Percentiles rank a stretch among this genome's conserved stretches.
These are phyloP conservation scores for Chelon auratus DNA, from an alignment of 2,797 vertebrate genomes.

Conservation along the genomic window DNA sequence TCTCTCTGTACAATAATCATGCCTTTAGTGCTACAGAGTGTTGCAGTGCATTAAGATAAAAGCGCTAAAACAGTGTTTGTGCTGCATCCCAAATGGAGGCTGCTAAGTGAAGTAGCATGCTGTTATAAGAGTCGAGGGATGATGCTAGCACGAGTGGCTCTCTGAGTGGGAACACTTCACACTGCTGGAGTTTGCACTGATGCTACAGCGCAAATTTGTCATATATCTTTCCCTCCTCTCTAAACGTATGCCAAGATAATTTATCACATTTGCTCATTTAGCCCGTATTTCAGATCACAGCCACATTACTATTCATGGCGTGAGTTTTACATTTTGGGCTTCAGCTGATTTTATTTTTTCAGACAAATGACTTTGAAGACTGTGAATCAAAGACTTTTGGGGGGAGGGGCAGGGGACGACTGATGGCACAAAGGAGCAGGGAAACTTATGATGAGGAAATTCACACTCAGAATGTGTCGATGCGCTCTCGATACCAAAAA, in stretches of 20 bases:
- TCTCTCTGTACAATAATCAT: slow-evolving; percentile 69
- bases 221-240: slow-evolving; percentile 41
- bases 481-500: slow-evolving; percentile 48
- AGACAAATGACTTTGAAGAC: slow-evolving; percentile 62
- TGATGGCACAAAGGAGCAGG: slow-evolving; percentile 38
- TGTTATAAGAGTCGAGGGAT: slow-evolving; percentile 76
- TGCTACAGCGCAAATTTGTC: slow-evolving; percentile 67
- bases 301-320: slow-evolving; percentile 52
- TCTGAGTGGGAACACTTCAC: slow-evolving; percentile 80
- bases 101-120: slow-evolving; percentile 79
- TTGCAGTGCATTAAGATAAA: slow-evolving; percentile 81
- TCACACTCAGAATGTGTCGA: slow-evolving; percentile 61
- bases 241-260: slow-evolving; percentile 54
- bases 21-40: slow-evolving; percentile 67
- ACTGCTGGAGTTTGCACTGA: slow-evolving; percentile 67
- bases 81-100: slow-evolving; percentile 78
- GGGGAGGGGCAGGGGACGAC: not conserved
- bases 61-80: slow-evolving; percentile 80
- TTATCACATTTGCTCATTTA: slow-evolving; percentile 70
- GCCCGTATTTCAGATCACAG: slow-evolving; percentile 39
- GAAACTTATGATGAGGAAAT: slow-evolving; percentile 59
- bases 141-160: slow-evolving; percentile 74
- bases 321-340: slow-evolving; percentile 46
- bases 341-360: slow-evolving; percentile 24
- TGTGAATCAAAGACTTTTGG: slow-evolving; percentile 55